Evolutionary conservation across 1,140 invertebrate genomes (phyloP), one percentile per base, ranked within the genome.

Genomic region (Myzus persicae): DNA sequence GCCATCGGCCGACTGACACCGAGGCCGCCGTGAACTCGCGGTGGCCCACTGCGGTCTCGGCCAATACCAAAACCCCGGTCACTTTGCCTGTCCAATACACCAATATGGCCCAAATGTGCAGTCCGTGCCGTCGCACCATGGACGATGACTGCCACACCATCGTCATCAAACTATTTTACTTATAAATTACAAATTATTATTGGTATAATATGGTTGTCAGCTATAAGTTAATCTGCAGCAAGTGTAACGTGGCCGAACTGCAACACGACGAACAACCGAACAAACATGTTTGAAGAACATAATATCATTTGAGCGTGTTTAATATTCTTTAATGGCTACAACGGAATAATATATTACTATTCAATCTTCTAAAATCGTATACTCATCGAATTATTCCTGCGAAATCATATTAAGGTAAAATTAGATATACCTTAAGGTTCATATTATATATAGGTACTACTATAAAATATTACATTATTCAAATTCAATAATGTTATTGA

Each of bases 51-150:
- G 26, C 18, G 18, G 38, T 46, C 20, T 82, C 67, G 8, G n/a
- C 18, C n/a, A 76, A n/a, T n/a, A 92, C 91, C 76, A 92, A 26
- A 24, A 48, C 91, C 11, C 91, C 91, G 18, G 91, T 24, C 59
- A 24, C 22, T 11, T 92, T 82, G 40, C 91, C 46, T 1, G n/a
- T 48, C 91, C 91, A 92, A 44, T 92, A 92, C 76, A 92, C n/a
- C 36, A 18, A 7, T 1, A 76, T 38, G 67, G 76, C 31, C 91
- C 91, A 92, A 42, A n/a, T 18, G 18, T 14, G 20, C 18, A 46
- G 31, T 22, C 1, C 44, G 7, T 8, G 20, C 9, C 31, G 40
- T 4, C 40, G 59, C 8, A 0, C 59, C n/a, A 1, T 31, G n/a
- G 44, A 46, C 44, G 31, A 31, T 31, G 59, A 31, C 59, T 31